Conservation (phyloP, 2,797 vertebrate species). For the Sebastes nivosus region DNA sequence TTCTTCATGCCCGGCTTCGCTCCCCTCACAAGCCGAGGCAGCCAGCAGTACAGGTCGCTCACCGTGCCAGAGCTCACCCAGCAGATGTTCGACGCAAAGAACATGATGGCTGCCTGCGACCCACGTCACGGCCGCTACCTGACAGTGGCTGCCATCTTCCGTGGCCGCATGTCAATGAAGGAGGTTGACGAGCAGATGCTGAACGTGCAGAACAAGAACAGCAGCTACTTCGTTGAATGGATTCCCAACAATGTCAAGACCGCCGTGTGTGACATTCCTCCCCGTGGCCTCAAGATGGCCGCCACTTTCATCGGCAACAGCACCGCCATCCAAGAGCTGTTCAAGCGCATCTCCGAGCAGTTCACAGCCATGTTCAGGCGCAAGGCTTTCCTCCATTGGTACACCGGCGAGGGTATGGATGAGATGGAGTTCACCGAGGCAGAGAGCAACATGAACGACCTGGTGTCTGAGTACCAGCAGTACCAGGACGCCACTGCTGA, state of each 20-base stretch:
- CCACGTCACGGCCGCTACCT: conserved; percentile 87
- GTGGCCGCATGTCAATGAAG: conserved; percentile 89
- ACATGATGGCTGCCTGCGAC: conserved; percentile 89
- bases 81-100: conserved; percentile 88
- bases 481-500: conserved; percentile 87
- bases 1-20: conserved; percentile 89
- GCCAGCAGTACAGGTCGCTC: conserved; percentile 86
- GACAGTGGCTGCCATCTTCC: conserved; percentile 86
- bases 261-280: conserved; percentile 86
- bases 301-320: conserved; percentile 88
- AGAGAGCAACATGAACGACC: conserved; percentile 89
- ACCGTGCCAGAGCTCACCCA: conserved; percentile 87
- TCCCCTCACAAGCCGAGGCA: conserved; percentile 86
- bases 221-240: conserved; percentile 89
- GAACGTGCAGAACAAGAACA: conserved; percentile 88
- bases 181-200: conserved; percentile 89
- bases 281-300: conserved; percentile 86
- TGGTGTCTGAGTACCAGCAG: conserved; percentile 88
- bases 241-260: conserved; percentile 89
- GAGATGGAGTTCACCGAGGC: conserved; percentile 89
- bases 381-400: conserved; percentile 89
- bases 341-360: conserved; percentile 90
- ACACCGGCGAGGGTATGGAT: conserved; percentile 88
- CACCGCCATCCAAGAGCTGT: conserved; percentile 88
- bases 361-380: conserved; percentile 91